Base-by-base conservation (phyloP, 2,113 vertebrate genomes). In the Pogonocichla stellata region DNA sequence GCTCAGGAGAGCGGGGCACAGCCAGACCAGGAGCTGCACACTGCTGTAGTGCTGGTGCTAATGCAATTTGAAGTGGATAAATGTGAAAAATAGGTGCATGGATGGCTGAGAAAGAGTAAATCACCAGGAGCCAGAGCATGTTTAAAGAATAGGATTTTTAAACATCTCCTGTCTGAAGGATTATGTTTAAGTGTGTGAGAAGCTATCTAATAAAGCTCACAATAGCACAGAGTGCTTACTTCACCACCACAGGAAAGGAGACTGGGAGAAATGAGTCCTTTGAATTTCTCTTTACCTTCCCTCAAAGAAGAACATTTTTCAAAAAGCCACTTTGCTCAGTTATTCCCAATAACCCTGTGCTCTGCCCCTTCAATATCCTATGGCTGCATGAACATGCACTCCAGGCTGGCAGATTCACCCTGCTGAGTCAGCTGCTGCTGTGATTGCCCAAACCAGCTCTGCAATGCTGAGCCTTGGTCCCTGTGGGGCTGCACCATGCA, bases 1-100 rank as follows among this genome's bases (percentile, higher is more conserved):
- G 45, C 1, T 10, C 0, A 0, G 53, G 43, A 34, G 34, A 43
- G 50, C 2, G 1, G 69, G 60, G 33, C 1, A 11, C 79, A 82
- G 86, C 31, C 73, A 24, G 73, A 23, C 13, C 2, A 7, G 31
- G 67, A 18, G 3, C 61, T 81, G 86, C 67, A 29, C 56, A 23
- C 25, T 14, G 34, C 6, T 56, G 33, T 4, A 24, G 43, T 19
- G 80, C 2, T 42, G 61, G 24, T 48, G 53, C 19, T 64, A 61
- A 56, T 48, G 57, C 48, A 43, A n/a, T 40, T 67, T 51, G 23
- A 75, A 71, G 70, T 33, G 58, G 33, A 36, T n/a, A 60, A 90
- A 82, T 26, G 10, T 29, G 23, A 64, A 86, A 91, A 66, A 57
- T 4, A 70, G 14, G 29, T 73, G 31, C 12, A 9, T 24, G 14